phyloP scores from a whole-genome alignment of 2,113 vertebrate genomes.

The Python bivittatus region DNA sequence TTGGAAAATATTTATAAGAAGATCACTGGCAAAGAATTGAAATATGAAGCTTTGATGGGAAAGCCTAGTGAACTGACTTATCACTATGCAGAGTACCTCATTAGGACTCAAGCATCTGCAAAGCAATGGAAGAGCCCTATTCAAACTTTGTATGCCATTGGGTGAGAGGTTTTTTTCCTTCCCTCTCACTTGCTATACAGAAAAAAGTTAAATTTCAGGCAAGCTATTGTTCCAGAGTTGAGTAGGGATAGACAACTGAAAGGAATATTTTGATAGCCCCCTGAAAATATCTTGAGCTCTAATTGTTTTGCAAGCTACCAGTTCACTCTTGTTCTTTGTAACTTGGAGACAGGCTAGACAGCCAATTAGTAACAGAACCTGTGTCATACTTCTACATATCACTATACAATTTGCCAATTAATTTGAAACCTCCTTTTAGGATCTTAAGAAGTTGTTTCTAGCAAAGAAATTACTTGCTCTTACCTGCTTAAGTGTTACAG shows the following conservation, averaged over 20 bases:
- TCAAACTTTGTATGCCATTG: constrained; percentile 83
- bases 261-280: neutral
- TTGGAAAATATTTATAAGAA: constrained; percentile 90
- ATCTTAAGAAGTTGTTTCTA: neutral
- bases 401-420: neutral
- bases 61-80: constrained; percentile 88
- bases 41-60: constrained; percentile 83
- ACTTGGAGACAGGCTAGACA: neutral
- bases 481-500: neutral
- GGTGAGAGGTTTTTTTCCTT: constrained; percentile 71
- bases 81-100: constrained; percentile 84
- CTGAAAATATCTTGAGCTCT: neutral
- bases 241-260: neutral
- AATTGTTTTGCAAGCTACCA: neutral
- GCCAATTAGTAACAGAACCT: neutral
- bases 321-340: neutral
- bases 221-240: neutral
- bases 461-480: neutral
- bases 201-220: neutral
- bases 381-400: neutral
- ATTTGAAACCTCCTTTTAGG: neutral
- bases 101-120: constrained; percentile 78
- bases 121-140: constrained; percentile 73
- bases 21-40: constrained; percentile 83
- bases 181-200: neutral